Percentiles rank a stretch among this genome's conserved stretches.
Conservation (phyloP, 2,888 invertebrate genomes). For the Anoplius nigerrimus region DNA sequence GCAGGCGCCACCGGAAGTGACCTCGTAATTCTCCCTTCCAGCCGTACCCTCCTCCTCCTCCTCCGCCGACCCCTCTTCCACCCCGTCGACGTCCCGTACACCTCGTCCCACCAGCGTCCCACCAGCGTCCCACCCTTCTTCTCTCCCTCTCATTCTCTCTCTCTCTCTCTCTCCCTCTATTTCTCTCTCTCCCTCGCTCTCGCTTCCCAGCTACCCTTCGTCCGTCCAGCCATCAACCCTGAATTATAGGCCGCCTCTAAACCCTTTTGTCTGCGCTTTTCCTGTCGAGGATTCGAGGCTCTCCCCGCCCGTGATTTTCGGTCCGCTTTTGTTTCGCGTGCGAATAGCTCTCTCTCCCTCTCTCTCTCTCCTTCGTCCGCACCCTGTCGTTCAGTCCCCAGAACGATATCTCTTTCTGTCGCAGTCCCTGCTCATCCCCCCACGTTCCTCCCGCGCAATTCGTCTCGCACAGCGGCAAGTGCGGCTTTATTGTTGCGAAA, state of each 20-base stretch:
- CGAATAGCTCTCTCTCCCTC: not conserved
- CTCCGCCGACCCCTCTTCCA: constrained; percentile 32
- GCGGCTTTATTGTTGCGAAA: constrained; percentile 43
- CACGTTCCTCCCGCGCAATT: constrained; percentile 15
- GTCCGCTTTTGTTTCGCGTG: constrained; percentile 51
- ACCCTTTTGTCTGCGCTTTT: constrained; percentile 74
- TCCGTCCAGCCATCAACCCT: constrained; percentile 70
- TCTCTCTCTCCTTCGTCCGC: not conserved
- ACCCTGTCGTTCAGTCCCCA: too few species aligned
- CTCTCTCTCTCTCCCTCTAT: constrained; percentile 20
- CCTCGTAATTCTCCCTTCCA: constrained; percentile 74
- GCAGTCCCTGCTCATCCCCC: constrained; percentile 27
- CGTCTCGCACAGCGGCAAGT: constrained; percentile 25
- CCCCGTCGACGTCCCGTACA: constrained; percentile 8
- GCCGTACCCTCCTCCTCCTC: constrained; percentile 55
- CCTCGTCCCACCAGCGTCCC: constrained; percentile 18
- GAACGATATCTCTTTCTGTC: constrained; percentile 35
- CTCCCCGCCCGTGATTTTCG: constrained; percentile 59
- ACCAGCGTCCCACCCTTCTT: constrained; percentile 29
- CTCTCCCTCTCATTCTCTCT: constrained; percentile 16
- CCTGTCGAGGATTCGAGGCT: constrained; percentile 67
- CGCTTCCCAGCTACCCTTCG: constrained; percentile 27
- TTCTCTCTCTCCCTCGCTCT: constrained; percentile 54
- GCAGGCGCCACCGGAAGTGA: constrained; percentile 75
- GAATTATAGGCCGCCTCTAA: constrained; percentile 72